A percentile compares a stretch with the other conserved stretches of the same genome.
Conservation (phyloP, 2,888 invertebrate species). For the Eugnorisma glareosa region DNA sequence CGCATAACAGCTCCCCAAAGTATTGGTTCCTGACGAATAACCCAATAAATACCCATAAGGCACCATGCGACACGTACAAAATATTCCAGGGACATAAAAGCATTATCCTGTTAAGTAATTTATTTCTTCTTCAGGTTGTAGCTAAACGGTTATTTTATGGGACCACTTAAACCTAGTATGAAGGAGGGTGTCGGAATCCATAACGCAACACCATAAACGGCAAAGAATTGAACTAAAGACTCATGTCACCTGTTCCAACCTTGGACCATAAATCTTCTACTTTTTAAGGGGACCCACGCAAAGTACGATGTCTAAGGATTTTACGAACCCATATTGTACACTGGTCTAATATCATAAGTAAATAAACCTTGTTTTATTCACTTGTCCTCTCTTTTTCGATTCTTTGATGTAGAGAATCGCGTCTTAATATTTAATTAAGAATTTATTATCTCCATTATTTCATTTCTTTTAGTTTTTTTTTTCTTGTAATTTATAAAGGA, state of each 20-base stretch:
- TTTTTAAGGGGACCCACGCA: slow-evolving; percentile 74
- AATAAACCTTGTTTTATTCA: slow-evolving; percentile 60
- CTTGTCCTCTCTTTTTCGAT: slow-evolving; percentile 49
- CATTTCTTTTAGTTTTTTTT: slow-evolving; percentile 58
- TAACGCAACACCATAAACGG: slow-evolving; percentile 84
- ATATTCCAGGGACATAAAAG: slow-evolving; percentile 88
- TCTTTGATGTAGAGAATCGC: slow-evolving; percentile 63
- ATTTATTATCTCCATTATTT: slow-evolving; percentile 63
- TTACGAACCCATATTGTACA: slow-evolving; percentile 67
- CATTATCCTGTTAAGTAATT: slow-evolving; percentile 90
- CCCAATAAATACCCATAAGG: slow-evolving; percentile 90
- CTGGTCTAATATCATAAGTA: slow-evolving; percentile 65
- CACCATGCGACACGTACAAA: slow-evolving; percentile 89
- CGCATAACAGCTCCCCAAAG: slow-evolving; percentile 86
- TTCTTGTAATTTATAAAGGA: slow-evolving; percentile 54
- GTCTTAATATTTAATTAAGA: slow-evolving; percentile 67
- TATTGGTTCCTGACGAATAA: slow-evolving; percentile 88
- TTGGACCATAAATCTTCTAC: slow-evolving; percentile 80
- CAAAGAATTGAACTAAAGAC: slow-evolving; percentile 81
- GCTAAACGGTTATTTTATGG: slow-evolving; percentile 88
- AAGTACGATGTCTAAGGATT: slow-evolving; percentile 67
- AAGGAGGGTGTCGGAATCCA: slow-evolving; percentile 85
- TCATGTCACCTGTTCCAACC: slow-evolving; percentile 81
- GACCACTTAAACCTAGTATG: slow-evolving; percentile 87
- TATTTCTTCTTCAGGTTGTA: slow-evolving; percentile 89